phyloP scores from a whole-genome alignment of 1,140 invertebrate species.

The Sitophilus oryzae region DNA sequence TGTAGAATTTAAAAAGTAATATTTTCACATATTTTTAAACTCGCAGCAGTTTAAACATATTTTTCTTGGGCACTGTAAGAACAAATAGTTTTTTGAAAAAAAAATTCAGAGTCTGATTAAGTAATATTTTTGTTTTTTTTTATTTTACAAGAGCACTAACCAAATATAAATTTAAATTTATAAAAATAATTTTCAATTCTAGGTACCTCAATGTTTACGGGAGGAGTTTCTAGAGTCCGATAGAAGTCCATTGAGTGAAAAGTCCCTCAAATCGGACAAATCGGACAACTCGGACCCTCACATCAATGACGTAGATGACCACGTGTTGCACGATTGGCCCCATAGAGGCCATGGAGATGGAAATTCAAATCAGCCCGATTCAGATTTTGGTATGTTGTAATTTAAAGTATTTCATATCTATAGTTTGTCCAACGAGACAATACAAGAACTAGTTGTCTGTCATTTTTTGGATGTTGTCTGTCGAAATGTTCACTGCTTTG shows the following conservation, averaged over 20 bases:
- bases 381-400: slow-evolving; percentile 61
- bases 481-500: too few species aligned
- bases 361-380: slow-evolving; percentile 74
- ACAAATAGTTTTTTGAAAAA: too few species aligned
- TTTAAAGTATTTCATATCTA: slow-evolving; percentile 12
- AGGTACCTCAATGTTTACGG: slow-evolving; percentile 75
- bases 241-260: slow-evolving; percentile 50
- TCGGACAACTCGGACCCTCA: slow-evolving; percentile 38
- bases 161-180: too few species aligned
- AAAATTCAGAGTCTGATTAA: too few species aligned
- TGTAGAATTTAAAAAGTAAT: too few species aligned
- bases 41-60: too few species aligned
- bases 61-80: too few species aligned
- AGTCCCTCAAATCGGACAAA: slow-evolving; percentile 42
- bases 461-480: background rate
- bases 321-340: slow-evolving; percentile 59
- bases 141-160: too few species aligned
- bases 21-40: too few species aligned
- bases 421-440: too few species aligned
- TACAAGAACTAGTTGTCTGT: background rate
- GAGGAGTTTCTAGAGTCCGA: slow-evolving; percentile 54
- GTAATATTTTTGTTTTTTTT: too few species aligned
- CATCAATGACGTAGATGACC: slow-evolving; percentile 36
- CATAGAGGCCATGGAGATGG: slow-evolving; percentile 78
- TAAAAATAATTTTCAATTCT: too few species aligned